Base-by-base conservation (phyloP, 2,113 vertebrate species). In the Colius striatus region DNA sequence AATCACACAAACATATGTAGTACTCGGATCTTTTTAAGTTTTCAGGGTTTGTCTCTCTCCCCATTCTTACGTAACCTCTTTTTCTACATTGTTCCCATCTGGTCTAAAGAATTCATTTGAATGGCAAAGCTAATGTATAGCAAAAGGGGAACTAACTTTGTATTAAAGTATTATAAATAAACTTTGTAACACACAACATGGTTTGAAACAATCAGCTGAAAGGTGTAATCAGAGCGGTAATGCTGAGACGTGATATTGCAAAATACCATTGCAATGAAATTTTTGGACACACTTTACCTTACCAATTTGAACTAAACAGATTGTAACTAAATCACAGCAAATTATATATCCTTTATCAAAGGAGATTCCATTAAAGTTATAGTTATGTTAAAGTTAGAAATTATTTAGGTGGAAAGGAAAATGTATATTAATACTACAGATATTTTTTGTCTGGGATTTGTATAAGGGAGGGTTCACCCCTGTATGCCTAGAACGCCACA, bases 401-500 rank as follows among this genome's bases (percentile, higher is more conserved):
- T 91, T 94, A 89, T 87, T 93, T 91, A 89, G 94, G 95, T 97
- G 97, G 96, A 97, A 98, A 98, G 95, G 95, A 97, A 98, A 97
- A 97, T 98, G 73, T 98, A 98, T 94, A 96, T 93, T 97, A 97
- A 98, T 97, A 95, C 97, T 91, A 96, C 26, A 95, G 32, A 38
- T 73, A 74, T 51, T 30, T 93, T 98, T 98, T 97, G 96, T 95
- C 97, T 98, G 98, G 97, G 97, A 97, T 96, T 97, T 72, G 5
- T 94, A 97, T 98, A 98, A 97, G 96, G 45, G 90, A 98, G 96
- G 98, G 97, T 98, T 98, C 98, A 98, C 96, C 98, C 97, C 97
- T 98, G 96, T n/a, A 54, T 98, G 97, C 98, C 98, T 98, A 98
- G 96, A 97, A 97, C 98, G 98, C 98, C 98, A 98, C 98, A 98